Evolutionary conservation across 2,797 vertebrate species (phyloP).

Genomic region (Urocyon cinereoargenteus): DNA sequence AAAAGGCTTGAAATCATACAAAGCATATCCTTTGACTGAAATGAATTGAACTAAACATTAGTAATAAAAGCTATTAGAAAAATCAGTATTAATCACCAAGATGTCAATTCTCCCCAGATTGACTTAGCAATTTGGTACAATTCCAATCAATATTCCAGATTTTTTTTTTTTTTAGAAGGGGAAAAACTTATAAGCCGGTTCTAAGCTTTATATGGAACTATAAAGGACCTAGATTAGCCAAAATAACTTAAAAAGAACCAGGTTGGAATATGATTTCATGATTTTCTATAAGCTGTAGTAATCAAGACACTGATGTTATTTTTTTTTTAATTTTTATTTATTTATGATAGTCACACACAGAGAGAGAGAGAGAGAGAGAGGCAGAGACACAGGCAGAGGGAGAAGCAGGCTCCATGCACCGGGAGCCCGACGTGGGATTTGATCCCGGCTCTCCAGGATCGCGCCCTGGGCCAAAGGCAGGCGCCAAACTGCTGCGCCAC

Average conservation of each 20-base stretch:
- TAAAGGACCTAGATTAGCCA: neutral
- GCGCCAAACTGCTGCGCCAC: too few relatives aligned
- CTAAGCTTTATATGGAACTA: neutral
- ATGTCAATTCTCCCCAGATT: neutral
- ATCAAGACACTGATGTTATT: neutral
- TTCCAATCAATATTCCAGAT: neutral
- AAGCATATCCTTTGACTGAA: neutral
- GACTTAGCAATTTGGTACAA: neutral
- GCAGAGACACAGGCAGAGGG: too few relatives aligned
- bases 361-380: too few relatives aligned
- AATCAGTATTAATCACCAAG: neutral
- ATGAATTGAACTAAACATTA: conserved; percentile 14
- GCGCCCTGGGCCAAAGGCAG: too few relatives aligned
- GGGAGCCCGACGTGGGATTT: too few relatives aligned
- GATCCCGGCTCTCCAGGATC: too few relatives aligned
- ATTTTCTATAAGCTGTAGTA: neutral
- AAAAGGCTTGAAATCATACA: neutral
- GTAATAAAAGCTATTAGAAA: neutral
- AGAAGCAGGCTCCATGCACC: too few relatives aligned
- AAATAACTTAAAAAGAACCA: neutral
- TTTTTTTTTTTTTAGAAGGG: neutral
- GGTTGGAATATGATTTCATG: neutral
- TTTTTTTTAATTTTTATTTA: too few relatives aligned
- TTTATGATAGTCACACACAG: too few relatives aligned
- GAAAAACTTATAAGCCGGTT: neutral